Percentiles rank a stretch among this genome's conserved stretches.
phyloP scores from a whole-genome alignment of 2,113 vertebrate genomes.

The Corythornis cristatus region DNA sequence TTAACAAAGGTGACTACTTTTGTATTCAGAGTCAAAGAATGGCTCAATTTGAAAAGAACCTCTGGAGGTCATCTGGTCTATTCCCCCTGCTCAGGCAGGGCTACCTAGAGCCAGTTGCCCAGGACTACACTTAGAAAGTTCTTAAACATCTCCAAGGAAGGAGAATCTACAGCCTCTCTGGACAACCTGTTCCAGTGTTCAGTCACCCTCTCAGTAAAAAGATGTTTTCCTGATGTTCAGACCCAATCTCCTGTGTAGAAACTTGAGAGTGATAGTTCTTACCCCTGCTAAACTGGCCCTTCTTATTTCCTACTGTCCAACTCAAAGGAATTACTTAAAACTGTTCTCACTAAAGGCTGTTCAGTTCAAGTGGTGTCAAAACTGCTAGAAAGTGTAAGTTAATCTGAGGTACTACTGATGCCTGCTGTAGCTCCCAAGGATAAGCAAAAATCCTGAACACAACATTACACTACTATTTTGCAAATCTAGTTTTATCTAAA shows the following conservation, averaged over 20 bases:
- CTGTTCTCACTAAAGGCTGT: neutral
- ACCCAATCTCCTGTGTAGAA: neutral
- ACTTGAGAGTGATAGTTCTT: neutral
- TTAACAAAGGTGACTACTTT: neutral
- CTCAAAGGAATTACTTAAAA: neutral
- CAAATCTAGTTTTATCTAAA: neutral
- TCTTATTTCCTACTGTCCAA: neutral
- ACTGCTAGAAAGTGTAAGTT: neutral
- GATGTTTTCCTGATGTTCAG: neutral
- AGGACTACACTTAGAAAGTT: neutral
- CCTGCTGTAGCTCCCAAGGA: neutral
- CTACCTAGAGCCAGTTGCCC: neutral
- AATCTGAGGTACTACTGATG: neutral
- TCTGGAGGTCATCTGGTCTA: neutral
- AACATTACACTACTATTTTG: neutral
- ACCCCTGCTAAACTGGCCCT: neutral
- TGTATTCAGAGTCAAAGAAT: neutral
- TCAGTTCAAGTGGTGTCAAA: neutral
- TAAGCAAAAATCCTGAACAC: neutral
- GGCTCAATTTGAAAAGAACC: neutral
- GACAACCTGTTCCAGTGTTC: neutral
- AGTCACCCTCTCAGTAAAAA: neutral
- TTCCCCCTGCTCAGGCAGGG: neutral
- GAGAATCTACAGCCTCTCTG: neutral
- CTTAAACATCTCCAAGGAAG: neutral